phyloP scores from a whole-genome alignment of 2,113 vertebrate genomes.

The Pantherophis guttatus region DNA sequence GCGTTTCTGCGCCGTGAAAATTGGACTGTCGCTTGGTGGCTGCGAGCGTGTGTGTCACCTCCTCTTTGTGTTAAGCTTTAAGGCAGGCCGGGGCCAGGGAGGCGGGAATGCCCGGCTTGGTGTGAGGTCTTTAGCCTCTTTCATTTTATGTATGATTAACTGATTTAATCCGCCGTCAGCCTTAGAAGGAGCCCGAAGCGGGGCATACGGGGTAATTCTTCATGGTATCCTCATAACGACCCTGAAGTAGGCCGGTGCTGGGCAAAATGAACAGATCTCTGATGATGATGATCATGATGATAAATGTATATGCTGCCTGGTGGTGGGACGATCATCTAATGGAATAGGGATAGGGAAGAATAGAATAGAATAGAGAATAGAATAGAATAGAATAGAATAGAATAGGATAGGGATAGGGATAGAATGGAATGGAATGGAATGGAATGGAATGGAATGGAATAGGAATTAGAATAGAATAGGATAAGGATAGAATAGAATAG shows the following conservation, averaged over 20 bases:
- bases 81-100: not conserved
- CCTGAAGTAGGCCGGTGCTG: not conserved
- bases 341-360: no score
- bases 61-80: not conserved
- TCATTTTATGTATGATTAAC: not conserved
- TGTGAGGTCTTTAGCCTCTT: not conserved
- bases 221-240: not conserved
- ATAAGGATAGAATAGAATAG: no score
- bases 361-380: no score
- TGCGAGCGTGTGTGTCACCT: not conserved
- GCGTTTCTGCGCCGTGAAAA: not conserved
- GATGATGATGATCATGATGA: not conserved
- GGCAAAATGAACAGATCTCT: not conserved
- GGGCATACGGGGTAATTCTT: not conserved
- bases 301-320: no score
- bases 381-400: no score
- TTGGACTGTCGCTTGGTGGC: not conserved
- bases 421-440: no score
- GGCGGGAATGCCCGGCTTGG: not conserved
- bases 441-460: no score
- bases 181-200: not conserved
- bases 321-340: no score
- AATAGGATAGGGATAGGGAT: no score
- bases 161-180: not conserved
- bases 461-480: no score